phyloP scores from a whole-genome alignment of 2,797 vertebrate genomes.

The Acanthurus leucopareius region DNA sequence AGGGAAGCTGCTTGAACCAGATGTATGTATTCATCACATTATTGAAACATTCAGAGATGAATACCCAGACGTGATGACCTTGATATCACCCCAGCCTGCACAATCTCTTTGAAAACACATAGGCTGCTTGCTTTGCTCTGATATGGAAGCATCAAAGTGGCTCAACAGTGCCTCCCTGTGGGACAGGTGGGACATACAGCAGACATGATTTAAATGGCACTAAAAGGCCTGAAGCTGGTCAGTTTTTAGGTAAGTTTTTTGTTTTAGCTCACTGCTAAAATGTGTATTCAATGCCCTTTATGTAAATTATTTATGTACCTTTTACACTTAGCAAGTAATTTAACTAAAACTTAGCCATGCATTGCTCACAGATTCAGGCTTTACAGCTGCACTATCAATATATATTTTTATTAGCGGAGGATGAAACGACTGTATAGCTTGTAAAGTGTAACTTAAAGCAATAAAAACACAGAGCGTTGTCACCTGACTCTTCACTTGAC shows the following conservation, averaged over 20 bases:
- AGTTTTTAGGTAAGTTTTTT: not conserved
- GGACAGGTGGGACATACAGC: not conserved
- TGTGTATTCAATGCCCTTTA: no score
- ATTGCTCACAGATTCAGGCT: not conserved
- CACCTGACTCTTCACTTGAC: no score
- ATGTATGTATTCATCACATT: slow-evolving; percentile 29
- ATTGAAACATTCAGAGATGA: slow-evolving; percentile 39
- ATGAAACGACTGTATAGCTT: not conserved
- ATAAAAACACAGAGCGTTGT: not conserved
- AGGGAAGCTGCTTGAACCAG: slow-evolving; percentile 14
- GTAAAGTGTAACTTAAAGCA: not conserved
- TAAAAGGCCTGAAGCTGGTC: no score
- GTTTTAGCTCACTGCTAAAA: not conserved
- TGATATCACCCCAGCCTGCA: slow-evolving; percentile 28
- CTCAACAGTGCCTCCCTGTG: slow-evolving; percentile 61
- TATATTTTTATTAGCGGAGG: not conserved
- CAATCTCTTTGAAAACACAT: slow-evolving; percentile 15
- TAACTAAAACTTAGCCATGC: not conserved
- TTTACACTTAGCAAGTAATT: not conserved
- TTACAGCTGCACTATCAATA: no score
- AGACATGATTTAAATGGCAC: no score
- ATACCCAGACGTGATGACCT: slow-evolving; percentile 26
- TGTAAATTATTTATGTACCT: not conserved
- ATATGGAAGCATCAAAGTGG: not conserved
- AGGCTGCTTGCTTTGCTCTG: not conserved